Conservation (phyloP, 2,888 invertebrate species). For the Amblyjoppa fuscipennis region DNA sequence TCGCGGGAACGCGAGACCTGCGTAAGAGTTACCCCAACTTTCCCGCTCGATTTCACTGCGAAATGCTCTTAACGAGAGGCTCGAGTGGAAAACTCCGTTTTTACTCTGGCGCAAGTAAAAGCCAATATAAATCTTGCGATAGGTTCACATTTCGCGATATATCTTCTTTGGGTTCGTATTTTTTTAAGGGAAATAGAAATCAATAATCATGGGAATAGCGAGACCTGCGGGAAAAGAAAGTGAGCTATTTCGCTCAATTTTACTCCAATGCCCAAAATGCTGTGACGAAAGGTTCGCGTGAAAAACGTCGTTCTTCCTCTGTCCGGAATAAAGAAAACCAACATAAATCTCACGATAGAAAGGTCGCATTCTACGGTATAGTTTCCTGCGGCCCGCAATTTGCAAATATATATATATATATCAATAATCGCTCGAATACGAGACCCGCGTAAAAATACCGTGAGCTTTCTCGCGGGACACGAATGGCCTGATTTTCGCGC, state of each 20-base stretch:
- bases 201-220: no score
- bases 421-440: not conserved
- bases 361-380: constrained; percentile 52
- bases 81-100: not conserved
- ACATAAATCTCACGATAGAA: not conserved
- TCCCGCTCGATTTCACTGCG: not conserved
- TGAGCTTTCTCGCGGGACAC: not conserved
- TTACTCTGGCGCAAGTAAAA: not conserved
- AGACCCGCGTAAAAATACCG: not conserved
- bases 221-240: no score
- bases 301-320: not conserved
- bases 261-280: not conserved
- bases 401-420: no score
- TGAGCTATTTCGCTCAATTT: not conserved
- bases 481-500: constrained; percentile 17
- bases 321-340: no score
- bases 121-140: not conserved
- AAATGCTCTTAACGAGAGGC: not conserved
- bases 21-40: no score
- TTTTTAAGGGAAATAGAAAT: no score
- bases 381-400: constrained; percentile 37
- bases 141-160: not conserved
- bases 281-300: not conserved
- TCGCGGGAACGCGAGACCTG: no score
- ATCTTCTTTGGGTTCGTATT: no score